These are phyloP conservation scores for Tipula vernalis DNA, from an alignment of 2,888 invertebrate species.

Conservation along the genomic window DNA sequence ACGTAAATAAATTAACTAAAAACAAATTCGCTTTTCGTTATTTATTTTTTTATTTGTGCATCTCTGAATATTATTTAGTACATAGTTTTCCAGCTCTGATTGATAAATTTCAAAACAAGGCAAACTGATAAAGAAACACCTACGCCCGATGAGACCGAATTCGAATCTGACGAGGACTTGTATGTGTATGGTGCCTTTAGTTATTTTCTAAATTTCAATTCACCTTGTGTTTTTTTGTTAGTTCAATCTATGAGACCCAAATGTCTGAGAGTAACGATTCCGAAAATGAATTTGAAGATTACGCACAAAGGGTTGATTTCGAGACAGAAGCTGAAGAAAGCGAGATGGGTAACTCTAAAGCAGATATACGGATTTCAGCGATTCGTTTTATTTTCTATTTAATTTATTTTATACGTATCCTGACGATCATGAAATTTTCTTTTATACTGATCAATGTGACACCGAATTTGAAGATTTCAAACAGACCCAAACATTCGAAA, in stretches of 20 bases:
- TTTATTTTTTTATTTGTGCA: too few species aligned
- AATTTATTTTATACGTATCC: neutral
- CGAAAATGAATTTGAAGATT: neutral
- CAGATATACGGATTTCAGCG: too few species aligned
- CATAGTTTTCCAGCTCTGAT: too few species aligned
- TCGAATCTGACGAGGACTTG: neutral
- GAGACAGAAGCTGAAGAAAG: neutral
- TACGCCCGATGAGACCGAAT: neutral
- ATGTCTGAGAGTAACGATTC: neutral
- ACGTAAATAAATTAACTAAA: too few species aligned
- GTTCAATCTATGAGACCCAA: neutral
- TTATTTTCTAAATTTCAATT: neutral
- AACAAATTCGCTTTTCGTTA: too few species aligned
- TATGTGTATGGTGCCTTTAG: neutral
- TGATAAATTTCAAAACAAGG: too few species aligned
- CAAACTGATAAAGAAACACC: neutral
- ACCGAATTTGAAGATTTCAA: too few species aligned
- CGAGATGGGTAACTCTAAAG: neutral
- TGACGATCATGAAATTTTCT: neutral
- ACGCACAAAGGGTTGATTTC: neutral
- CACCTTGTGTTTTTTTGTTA: neutral
- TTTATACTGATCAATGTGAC: neutral
- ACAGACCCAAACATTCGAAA: neutral
- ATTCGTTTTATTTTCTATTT: neutral
- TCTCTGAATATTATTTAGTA: too few species aligned